These are phyloP conservation scores for Mesoligia furuncula DNA, from an alignment of 2,888 invertebrate species.

Conservation along the genomic window DNA sequence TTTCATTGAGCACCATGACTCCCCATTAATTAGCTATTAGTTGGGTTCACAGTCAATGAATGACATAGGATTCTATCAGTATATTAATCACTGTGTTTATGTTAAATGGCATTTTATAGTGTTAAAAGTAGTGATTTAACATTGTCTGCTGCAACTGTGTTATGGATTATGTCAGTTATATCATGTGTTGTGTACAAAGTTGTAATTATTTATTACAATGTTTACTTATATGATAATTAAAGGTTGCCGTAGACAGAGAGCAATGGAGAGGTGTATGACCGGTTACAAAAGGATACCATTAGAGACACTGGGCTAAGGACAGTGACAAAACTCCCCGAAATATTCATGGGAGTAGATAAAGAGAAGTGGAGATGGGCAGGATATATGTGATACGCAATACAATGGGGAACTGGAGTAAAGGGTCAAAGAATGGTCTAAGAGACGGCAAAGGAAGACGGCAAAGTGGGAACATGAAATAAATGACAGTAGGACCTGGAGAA, in stretches of 20 bases:
- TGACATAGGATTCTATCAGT: not conserved
- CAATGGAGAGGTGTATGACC: not conserved
- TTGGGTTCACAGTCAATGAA: conserved; percentile 16
- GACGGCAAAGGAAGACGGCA: not conserved
- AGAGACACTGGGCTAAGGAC: not conserved
- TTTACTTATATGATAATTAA: not conserved
- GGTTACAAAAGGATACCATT: not conserved
- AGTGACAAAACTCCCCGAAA: not conserved
- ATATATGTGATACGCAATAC: not conserved
- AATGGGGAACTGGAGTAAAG: not conserved
- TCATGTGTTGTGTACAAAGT: not conserved
- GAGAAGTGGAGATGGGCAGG: not conserved
- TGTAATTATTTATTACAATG: not conserved
- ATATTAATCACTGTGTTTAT: conserved; percentile 12
- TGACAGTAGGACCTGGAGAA: too few relatives aligned
- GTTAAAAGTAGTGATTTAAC: conserved; percentile 11
- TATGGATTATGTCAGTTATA: conserved; percentile 17
- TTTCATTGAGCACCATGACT: conserved; percentile 9
- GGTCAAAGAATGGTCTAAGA: not conserved
- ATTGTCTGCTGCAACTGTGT: not conserved
- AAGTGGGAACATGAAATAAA: too few relatives aligned
- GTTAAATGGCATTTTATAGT: conserved; percentile 7
- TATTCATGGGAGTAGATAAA: not conserved
- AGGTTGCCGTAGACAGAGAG: not conserved
- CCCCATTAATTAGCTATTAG: conserved; percentile 32